Evolutionary conservation across 2,888 invertebrate genomes (phyloP).

Genomic region (Lumbricus terrestris): DNA sequence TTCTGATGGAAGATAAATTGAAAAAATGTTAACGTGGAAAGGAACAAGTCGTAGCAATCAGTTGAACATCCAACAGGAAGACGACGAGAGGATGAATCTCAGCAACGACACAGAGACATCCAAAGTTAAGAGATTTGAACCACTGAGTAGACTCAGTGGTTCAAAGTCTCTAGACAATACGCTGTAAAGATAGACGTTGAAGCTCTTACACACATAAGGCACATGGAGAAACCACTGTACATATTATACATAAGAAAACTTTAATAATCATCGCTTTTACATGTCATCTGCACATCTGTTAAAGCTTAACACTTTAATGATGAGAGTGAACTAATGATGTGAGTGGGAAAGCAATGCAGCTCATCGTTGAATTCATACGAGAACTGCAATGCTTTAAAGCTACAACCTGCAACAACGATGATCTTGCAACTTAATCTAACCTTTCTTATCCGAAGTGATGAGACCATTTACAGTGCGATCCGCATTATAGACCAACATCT

Average conservation of each 20-base stretch:
- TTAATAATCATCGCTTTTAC: not conserved
- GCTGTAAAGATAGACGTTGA: no score
- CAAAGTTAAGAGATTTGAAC: not conserved
- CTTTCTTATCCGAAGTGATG: slow-evolving; percentile 12
- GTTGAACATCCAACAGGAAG: not conserved
- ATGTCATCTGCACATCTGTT: no score
- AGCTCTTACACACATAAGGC: no score
- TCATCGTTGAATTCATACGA: not conserved
- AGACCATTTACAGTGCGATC: slow-evolving; percentile 19
- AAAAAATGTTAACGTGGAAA: no score
- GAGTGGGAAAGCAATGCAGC: no score
- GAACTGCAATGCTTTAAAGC: not conserved
- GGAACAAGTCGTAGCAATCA: no score
- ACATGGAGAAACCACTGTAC: no score
- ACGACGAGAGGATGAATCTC: not conserved
- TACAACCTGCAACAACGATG: no score
- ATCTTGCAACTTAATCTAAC: not conserved
- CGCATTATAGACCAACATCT: slow-evolving; percentile 24
- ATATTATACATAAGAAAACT: not conserved
- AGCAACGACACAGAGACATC: not conserved
- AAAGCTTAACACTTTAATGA: not conserved
- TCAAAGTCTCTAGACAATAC: no score
- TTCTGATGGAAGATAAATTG: no score
- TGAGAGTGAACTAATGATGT: no score
- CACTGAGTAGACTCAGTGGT: no score